Percentiles rank a stretch among this genome's conserved stretches.
Conservation (phyloP, 2,797 vertebrate species). For the Poeciliopsis presidionis region DNA sequence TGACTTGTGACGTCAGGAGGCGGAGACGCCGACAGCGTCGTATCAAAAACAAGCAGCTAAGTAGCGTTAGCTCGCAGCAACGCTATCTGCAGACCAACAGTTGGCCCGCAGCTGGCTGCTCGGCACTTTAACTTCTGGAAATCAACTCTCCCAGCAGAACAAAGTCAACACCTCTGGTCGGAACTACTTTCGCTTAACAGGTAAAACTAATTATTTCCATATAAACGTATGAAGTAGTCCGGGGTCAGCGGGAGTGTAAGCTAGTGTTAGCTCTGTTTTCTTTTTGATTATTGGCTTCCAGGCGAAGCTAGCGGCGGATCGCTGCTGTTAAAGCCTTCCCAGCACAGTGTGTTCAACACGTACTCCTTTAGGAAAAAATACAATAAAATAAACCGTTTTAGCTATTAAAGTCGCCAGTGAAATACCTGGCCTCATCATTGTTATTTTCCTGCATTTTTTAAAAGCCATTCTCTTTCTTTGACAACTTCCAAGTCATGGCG, state of each 20-base stretch:
- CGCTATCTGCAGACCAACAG: slow-evolving; percentile 43
- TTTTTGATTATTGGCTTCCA: slow-evolving; percentile 60
- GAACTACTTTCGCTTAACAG: slow-evolving; percentile 25
- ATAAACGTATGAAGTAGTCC: background rate
- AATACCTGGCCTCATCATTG: slow-evolving; percentile 13
- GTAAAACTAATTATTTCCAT: slow-evolving; percentile 43
- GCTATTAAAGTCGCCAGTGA: background rate
- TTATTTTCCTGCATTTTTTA: slow-evolving; percentile 48
- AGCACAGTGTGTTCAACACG: slow-evolving; percentile 52
- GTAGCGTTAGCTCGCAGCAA: slow-evolving; percentile 54
- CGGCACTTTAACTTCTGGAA: slow-evolving; percentile 67
- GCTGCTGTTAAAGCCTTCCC: slow-evolving; percentile 60
- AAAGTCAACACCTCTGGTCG: slow-evolving; percentile 12
- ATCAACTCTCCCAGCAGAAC: slow-evolving; percentile 50
- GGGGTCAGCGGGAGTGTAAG: slow-evolving; percentile 19
- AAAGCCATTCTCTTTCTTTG: slow-evolving; percentile 18
- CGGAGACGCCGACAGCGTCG: slow-evolving; percentile 61
- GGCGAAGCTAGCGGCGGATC: slow-evolving; percentile 57
- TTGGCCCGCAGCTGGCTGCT: slow-evolving; percentile 62
- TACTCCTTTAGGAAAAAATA: background rate
- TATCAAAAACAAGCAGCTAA: slow-evolving; percentile 72
- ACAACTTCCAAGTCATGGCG: slow-evolving; percentile 85
- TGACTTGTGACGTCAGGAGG: slow-evolving; percentile 60
- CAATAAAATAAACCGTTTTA: background rate
- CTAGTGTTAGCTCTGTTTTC: slow-evolving; percentile 78